A percentile compares a stretch with the other conserved stretches of the same genome.
These are phyloP conservation scores for Tenthredo scrophulariae DNA, from an alignment of 2,888 invertebrate genomes.

Conservation along the genomic window DNA sequence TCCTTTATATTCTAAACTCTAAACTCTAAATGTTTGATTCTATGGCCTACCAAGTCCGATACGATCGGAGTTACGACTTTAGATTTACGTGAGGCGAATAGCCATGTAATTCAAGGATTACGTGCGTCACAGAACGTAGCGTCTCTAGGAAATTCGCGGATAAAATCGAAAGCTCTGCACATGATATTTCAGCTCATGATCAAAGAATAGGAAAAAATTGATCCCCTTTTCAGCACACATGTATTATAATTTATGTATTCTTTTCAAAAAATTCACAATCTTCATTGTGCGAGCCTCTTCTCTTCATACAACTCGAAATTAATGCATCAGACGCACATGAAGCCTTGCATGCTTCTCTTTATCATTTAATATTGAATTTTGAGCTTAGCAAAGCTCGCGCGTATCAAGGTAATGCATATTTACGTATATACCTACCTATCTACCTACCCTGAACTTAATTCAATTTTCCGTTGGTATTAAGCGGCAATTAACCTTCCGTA, in stretches of 20 bases:
- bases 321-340: background rate
- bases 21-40: conserved; percentile 45
- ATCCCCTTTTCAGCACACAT: background rate
- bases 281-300: background rate
- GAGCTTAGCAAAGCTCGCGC: background rate
- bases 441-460: conserved; percentile 6
- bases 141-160: background rate
- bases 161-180: background rate
- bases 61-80: conserved; percentile 50
- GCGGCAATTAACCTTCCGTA: conserved; percentile 12
- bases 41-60: conserved; percentile 25
- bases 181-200: background rate
- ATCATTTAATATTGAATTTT: conserved; percentile 10
- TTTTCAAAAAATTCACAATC: background rate
- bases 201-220: background rate
- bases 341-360: conserved; percentile 4
- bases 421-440: background rate
- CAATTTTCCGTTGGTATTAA: conserved; percentile 25
- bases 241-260: no score
- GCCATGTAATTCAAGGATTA: conserved; percentile 42
- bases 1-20: conserved; percentile 9
- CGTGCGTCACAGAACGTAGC: conserved; percentile 6
- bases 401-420: background rate
- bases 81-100: conserved; percentile 50
- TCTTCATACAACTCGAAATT: background rate